Conservation (phyloP, 2,888 invertebrate species). For the Xestoiulus laeticollis region DNA sequence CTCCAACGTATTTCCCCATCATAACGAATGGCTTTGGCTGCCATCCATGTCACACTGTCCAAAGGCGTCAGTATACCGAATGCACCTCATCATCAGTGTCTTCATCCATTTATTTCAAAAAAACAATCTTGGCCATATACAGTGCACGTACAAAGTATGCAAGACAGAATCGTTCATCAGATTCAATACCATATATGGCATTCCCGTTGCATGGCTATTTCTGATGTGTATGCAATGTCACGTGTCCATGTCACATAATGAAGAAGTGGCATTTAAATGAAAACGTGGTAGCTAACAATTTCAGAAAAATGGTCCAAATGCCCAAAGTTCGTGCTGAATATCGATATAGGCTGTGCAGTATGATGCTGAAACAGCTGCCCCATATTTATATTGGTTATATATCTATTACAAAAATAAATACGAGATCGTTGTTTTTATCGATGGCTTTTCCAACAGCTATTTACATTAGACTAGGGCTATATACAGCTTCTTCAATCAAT, state of each 20-base stretch:
- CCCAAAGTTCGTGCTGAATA: not conserved
- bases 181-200: too few species aligned
- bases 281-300: not conserved
- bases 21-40: constrained; percentile 43
- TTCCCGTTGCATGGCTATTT: too few species aligned
- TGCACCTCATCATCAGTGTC: constrained; percentile 6
- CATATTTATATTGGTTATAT: constrained; percentile 26
- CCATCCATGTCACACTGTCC: constrained; percentile 33
- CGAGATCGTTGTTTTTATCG: constrained; percentile 16
- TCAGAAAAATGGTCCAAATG: not conserved
- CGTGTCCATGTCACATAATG: too few species aligned
- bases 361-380: not conserved
- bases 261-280: too few species aligned
- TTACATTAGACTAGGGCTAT: not conserved
- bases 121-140: not conserved
- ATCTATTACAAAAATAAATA: constrained; percentile 39
- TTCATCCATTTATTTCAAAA: constrained; percentile 38
- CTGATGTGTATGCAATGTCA: too few species aligned
- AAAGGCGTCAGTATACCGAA: constrained; percentile 1
- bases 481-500: not conserved
- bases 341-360: too few species aligned
- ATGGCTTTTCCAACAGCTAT: constrained; percentile 24
- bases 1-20: constrained; percentile 21
- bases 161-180: too few species aligned
- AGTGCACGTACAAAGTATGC: too few species aligned